Conservation (phyloP, 2,113 vertebrate species). For the Etheostoma cragini region DNA sequence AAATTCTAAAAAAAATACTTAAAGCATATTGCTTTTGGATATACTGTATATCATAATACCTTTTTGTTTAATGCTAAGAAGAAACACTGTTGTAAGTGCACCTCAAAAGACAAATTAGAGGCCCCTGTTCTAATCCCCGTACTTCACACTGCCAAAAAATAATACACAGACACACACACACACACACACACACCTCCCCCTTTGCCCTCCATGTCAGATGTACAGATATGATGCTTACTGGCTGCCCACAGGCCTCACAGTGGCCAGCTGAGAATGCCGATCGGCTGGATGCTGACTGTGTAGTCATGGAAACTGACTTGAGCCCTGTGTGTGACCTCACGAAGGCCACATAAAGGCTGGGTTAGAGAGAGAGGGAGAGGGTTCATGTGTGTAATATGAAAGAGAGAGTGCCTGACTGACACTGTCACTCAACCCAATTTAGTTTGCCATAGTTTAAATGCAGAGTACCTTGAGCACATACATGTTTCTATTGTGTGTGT, state of each 20-base stretch:
- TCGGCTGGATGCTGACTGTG: conserved; percentile 64
- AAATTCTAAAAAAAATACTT: neutral
- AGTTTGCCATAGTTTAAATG: conserved; percentile 31
- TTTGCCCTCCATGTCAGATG: conserved; percentile 59
- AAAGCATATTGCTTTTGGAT: neutral
- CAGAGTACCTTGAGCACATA: conserved; percentile 13
- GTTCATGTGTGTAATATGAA: conserved; percentile 7
- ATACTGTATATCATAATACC: neutral
- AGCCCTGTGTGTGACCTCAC: conserved; percentile 68
- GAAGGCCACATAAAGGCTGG: conserved; percentile 65
- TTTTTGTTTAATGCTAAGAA: neutral
- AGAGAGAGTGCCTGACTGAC: conserved; percentile 12
- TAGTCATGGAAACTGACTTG: conserved; percentile 74
- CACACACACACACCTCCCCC: neutral
- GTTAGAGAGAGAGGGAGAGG: conserved; percentile 35
- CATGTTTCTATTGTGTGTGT: neutral
- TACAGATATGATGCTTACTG: conserved; percentile 64
- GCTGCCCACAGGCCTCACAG: conserved; percentile 56
- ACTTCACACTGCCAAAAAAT: neutral
- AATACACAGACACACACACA: conserved; percentile 1
- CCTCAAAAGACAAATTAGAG: conserved; percentile 18
- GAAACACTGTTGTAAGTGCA: neutral
- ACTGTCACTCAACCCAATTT: conserved; percentile 55
- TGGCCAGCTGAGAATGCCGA: conserved; percentile 53
- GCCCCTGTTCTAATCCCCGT: conserved; percentile 10